Evolutionary conservation across 2,797 vertebrate species (phyloP).

Genomic region (Gouania willdenowi): DNA sequence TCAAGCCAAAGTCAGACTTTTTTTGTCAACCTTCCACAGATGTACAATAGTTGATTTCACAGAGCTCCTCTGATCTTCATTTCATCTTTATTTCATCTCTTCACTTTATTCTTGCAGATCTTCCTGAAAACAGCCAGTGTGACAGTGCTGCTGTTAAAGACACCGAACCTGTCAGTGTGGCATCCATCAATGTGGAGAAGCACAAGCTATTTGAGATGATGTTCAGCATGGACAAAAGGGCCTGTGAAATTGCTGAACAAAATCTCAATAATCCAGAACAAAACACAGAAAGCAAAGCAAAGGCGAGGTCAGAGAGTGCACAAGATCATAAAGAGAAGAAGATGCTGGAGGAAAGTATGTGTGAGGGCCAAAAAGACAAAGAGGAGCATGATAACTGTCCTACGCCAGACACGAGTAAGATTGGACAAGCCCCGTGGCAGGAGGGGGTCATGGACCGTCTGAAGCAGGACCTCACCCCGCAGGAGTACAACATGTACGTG

Average conservation of each 20-base stretch:
- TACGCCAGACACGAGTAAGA: slow-evolving; percentile 21
- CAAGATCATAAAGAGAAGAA: not conserved
- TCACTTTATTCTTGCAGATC: not conserved
- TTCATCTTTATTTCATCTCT: not conserved
- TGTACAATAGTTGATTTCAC: too few relatives aligned
- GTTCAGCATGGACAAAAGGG: slow-evolving; percentile 85
- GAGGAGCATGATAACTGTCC: not conserved
- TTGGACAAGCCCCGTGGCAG: slow-evolving; percentile 86
- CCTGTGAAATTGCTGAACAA: slow-evolving; percentile 50
- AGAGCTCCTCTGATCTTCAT: too few relatives aligned
- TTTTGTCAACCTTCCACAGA: too few relatives aligned
- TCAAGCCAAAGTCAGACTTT: too few relatives aligned
- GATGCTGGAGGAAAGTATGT: too few relatives aligned
- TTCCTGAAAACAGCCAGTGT: not conserved
- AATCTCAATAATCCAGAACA: slow-evolving; percentile 13
- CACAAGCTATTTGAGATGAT: slow-evolving; percentile 84
- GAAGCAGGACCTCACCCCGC: slow-evolving; percentile 78
- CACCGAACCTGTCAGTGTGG: slow-evolving; percentile 25
- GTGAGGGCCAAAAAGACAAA: not conserved
- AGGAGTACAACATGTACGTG: slow-evolving; percentile 89
- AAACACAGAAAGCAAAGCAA: not conserved
- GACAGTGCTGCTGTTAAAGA: slow-evolving; percentile 1
- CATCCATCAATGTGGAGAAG: slow-evolving; percentile 59
- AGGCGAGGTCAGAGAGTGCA: not conserved
- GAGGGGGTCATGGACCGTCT: slow-evolving; percentile 88